Conservation (phyloP, 2,113 vertebrate species). For the Scortum barcoo region DNA sequence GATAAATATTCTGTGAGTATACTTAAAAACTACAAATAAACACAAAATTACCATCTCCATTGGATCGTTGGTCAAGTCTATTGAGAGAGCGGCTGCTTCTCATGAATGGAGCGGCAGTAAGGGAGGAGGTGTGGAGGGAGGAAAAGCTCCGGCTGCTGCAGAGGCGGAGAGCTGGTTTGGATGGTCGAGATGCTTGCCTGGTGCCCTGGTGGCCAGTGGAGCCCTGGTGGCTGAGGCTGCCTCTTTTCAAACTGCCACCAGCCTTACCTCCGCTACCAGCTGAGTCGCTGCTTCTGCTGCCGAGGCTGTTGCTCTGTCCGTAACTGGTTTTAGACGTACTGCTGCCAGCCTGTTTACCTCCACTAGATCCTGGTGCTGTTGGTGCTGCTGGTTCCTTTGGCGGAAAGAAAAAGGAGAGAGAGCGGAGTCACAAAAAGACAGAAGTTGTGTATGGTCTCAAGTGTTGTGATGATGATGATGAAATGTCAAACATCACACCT, state of each 20-base stretch:
- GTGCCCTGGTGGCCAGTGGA: constrained; percentile 1
- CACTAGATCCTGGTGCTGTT: not conserved
- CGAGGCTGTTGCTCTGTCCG: constrained; percentile 57
- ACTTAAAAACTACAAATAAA: not conserved
- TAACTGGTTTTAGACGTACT: constrained; percentile 5
- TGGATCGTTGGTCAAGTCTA: constrained; percentile 68
- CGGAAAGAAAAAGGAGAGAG: not conserved
- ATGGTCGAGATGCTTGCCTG: constrained; percentile 16
- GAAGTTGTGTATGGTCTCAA: not conserved
- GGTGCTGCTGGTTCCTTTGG: constrained; percentile 46
- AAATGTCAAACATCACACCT: constrained; percentile 38
- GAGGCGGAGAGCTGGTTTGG: constrained; percentile 52
- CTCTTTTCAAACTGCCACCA: constrained; percentile 50
- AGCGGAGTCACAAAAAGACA: not conserved
- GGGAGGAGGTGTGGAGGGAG: constrained; percentile 63
- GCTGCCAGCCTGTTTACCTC: constrained; percentile 40
- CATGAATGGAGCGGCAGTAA: constrained; percentile 57
- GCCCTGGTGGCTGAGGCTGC: constrained; percentile 29
- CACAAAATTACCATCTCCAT: constrained; percentile 52
- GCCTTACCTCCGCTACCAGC: constrained; percentile 19
- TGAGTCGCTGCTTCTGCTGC: constrained; percentile 30
- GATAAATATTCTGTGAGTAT: not conserved
- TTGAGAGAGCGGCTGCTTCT: constrained; percentile 74
- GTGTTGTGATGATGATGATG: not conserved
- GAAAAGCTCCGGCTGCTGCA: constrained; percentile 75